Percentiles rank a stretch among this genome's conserved stretches.
Conservation (phyloP, 2,888 invertebrate genomes). For the Lepetodrilus schrolli region DNA sequence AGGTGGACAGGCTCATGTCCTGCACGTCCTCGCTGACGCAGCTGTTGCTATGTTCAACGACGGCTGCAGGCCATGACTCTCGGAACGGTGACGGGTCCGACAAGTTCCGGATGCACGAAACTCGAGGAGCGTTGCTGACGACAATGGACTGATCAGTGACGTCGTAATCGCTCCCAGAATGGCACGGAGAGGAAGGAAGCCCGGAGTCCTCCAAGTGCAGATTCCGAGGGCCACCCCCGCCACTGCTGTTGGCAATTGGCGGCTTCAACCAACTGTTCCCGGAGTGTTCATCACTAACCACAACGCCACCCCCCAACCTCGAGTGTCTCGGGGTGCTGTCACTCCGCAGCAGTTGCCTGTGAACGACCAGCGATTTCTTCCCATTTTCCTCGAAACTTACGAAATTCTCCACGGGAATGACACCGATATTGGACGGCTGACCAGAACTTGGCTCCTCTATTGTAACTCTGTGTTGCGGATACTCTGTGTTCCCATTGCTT, state of each 20-base stretch:
- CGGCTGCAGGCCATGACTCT: not conserved
- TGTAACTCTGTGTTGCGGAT: not conserved
- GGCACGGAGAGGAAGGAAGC: slow-evolving; percentile 13
- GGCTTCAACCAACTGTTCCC: too few species aligned
- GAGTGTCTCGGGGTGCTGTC: too few species aligned
- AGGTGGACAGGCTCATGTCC: slow-evolving; percentile 48
- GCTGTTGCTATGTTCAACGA: not conserved
- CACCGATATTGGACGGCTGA: not conserved
- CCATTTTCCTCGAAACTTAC: not conserved
- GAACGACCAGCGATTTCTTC: not conserved
- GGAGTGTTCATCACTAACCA: too few species aligned
- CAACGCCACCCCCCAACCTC: too few species aligned
- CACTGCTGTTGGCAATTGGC: too few species aligned
- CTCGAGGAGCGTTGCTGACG: not conserved
- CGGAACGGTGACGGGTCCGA: slow-evolving; percentile 9
- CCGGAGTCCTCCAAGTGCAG: slow-evolving; percentile 19
- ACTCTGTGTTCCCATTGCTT: not conserved
- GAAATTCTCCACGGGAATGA: not conserved
- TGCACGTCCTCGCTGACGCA: slow-evolving; percentile 37
- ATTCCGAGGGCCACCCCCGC: too few species aligned
- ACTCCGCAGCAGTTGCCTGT: not conserved
- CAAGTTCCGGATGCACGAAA: not conserved
- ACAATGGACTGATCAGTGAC: not conserved
- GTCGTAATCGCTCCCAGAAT: slow-evolving; percentile 19
- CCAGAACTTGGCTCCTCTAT: slow-evolving; percentile 2